These are phyloP conservation scores for Sternotherus odoratus DNA, from an alignment of 2,797 vertebrate species.

Conservation along the genomic window DNA sequence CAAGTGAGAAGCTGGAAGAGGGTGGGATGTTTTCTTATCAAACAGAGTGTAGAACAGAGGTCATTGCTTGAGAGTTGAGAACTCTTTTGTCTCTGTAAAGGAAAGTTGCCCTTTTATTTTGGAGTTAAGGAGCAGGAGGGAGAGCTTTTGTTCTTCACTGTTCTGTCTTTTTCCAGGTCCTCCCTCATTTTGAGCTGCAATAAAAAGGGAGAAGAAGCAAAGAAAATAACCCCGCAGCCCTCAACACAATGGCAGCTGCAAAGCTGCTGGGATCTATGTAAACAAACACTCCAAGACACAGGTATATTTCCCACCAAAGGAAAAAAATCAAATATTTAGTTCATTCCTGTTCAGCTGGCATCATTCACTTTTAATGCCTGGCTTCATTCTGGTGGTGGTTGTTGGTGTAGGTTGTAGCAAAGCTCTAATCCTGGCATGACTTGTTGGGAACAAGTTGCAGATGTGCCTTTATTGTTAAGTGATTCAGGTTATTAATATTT, in stretches of 20 bases:
- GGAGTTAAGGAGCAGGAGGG: neutral
- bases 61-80: neutral
- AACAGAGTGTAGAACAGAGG: neutral
- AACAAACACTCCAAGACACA: neutral
- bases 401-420: neutral
- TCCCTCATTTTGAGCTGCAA: neutral
- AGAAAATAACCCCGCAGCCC: neutral
- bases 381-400: neutral
- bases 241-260: neutral
- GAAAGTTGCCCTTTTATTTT: neutral
- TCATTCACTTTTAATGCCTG: neutral
- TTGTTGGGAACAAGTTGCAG: neutral
- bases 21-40: neutral
- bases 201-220: neutral
- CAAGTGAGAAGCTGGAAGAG: neutral
- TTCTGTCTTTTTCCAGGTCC: neutral
- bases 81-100: neutral
- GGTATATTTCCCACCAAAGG: neutral
- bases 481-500: neutral
- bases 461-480: neutral
- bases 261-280: neutral
- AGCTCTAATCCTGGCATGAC: neutral
- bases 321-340: neutral
- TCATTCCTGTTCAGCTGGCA: neutral
- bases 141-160: neutral